A percentile compares a stretch with the other conserved stretches of the same genome.
These are phyloP conservation scores for Pseudorhiza aurosa DNA, from an alignment of 30 jellyfish, hydroid and myxozoan genomes.

Conservation along the genomic window DNA sequence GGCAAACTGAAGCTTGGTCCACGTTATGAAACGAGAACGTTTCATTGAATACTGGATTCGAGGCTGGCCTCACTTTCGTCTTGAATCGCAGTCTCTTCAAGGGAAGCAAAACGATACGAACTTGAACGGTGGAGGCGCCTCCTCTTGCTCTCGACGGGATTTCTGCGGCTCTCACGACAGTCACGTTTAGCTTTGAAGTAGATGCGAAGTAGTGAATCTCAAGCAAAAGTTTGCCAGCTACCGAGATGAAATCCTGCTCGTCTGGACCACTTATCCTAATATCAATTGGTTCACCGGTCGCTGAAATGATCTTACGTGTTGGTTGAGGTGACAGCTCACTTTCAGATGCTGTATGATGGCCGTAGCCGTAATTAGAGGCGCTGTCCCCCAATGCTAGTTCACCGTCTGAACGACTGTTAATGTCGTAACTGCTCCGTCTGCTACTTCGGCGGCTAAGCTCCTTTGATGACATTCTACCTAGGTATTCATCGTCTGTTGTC, in stretches of 20 bases:
- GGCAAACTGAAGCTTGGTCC: constrained; percentile 62
- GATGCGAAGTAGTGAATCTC: constrained; percentile 81
- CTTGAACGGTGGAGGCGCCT: constrained; percentile 95
- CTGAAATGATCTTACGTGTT: constrained; percentile 51
- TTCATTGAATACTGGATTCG: constrained; percentile 93
- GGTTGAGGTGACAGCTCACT: constrained; percentile 79
- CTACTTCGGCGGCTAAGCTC: constrained; percentile 91
- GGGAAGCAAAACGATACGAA: constrained; percentile 88
- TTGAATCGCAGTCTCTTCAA: constrained; percentile 74
- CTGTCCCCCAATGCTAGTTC: constrained; percentile 87
- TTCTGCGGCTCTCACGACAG: constrained; percentile 86
- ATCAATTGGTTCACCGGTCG: constrained; percentile 78
- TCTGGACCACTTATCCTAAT: constrained; percentile 81
- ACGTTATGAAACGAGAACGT: constrained; percentile 80
- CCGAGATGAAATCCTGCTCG: constrained; percentile 75
- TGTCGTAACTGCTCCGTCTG: constrained; percentile 89
- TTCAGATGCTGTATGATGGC: constrained; percentile 78
- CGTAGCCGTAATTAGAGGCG: constrained; percentile 88
- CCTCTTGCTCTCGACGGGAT: constrained; percentile 97
- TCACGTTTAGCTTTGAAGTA: constrained; percentile 73
- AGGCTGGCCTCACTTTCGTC: constrained; percentile 94
- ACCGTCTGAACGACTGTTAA: constrained; percentile 86
- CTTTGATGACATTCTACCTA: constrained; percentile 76
- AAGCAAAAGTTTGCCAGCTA: constrained; percentile 80
- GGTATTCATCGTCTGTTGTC: constrained; percentile 89